Conservation (phyloP, 2,888 invertebrate genomes). For the Pocota personata region DNA sequence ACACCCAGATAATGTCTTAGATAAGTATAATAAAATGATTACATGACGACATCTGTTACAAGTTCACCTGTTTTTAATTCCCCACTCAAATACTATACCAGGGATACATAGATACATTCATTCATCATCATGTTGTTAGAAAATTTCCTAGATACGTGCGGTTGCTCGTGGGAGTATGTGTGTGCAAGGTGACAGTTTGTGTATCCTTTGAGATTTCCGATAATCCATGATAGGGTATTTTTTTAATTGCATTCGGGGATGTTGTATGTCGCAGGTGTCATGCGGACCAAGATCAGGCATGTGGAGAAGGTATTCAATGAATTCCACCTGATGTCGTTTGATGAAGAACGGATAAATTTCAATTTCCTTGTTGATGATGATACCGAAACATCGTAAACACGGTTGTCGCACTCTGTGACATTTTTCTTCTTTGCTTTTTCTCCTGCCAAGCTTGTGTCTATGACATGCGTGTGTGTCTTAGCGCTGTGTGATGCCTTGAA, state of each 20-base stretch:
- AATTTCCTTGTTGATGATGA: conserved; percentile 57
- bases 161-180: not conserved
- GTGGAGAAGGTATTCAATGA: conserved; percentile 19
- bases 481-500: conserved; percentile 8
- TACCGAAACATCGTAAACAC: conserved; percentile 14
- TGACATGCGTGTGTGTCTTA: not conserved
- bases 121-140: conserved; percentile 10
- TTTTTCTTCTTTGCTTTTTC: not conserved
- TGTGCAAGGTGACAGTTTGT: not conserved
- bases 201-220: not conserved
- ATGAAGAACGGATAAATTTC: conserved; percentile 38
- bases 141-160: not conserved
- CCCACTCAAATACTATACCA: not conserved
- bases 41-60: conserved; percentile 25
- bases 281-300: conserved; percentile 5
- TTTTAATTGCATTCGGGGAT: conserved; percentile 54
- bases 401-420: conserved; percentile 33
- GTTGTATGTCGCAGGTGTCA: not conserved
- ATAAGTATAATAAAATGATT: conserved; percentile 1
- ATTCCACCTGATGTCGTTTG: conserved; percentile 26
- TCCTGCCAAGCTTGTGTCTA: not conserved
- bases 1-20: not conserved
- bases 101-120: conserved; percentile 6
- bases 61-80: conserved; percentile 12
- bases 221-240: not conserved